Evolutionary conservation across 92 coral and sea anemone species (phyloP), one percentile per base, ranked within the genome.

Genomic region (Ricordea florida): DNA sequence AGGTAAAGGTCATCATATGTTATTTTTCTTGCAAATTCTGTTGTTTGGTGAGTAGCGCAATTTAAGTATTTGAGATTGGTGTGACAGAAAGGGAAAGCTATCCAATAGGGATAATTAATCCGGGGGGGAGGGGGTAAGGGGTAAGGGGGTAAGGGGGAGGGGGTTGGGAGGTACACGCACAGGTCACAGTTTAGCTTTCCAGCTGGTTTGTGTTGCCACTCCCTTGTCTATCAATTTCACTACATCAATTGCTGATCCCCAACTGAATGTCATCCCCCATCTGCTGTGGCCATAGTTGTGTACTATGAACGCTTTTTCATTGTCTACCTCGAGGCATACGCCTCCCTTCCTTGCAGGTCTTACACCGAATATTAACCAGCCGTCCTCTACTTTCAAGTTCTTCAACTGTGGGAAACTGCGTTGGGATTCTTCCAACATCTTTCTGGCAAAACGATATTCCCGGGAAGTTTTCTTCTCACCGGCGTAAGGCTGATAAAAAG

Each of bases 281-380:
- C 56, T 11, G 15, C 75, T 46, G 41, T 87, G 92, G 2, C 92
- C 84, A 50, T 87, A 81, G 47, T 81, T 87, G 25, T 85, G 85
- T 6, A 85, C 48, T 21, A 84, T 16, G 26, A 58, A 17, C 11
- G 79, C 69, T 15, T 59, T 33, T 0, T 21, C 29, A 1, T 72
- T 73, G 33, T 84, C 89, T 27, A 21, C 65, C 58, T 77, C 74
- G 26, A 81, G 1, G 6, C 84, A 23, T 15, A 56, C 15, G 17
- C 8, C 16, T 28, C 21, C 49, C 10, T 38, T 27, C 21, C 85
- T 69, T 26, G 36, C 61, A 1, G 85, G 78, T 20, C 85, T 56
- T 2, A 57, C n/a, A 21, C 78, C 85, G n/a, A 37, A 37, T 8
- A 8, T 37, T n/a, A 37, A 37, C 44, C n/a, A 8, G n/a, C n/a